Conservation (phyloP, 2,888 invertebrate genomes). For the Eulithis prunata region DNA sequence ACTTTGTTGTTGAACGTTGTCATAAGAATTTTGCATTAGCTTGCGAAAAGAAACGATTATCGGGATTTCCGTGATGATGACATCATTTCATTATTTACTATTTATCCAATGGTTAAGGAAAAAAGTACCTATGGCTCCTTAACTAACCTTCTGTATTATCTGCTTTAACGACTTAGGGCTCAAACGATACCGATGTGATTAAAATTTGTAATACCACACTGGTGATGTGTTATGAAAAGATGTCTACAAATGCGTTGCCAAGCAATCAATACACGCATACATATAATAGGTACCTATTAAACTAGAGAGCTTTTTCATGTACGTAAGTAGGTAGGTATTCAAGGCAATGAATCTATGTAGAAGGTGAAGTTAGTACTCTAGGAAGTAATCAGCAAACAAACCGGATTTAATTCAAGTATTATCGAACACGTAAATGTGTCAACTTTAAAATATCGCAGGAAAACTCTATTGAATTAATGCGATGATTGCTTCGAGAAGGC, state of each 20-base stretch:
- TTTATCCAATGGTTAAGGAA: neutral
- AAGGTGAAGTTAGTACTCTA: constrained; percentile 18
- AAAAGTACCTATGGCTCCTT: neutral
- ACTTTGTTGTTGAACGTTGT: too few species aligned
- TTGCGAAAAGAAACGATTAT: constrained; percentile 28
- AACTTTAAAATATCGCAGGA: constrained; percentile 34
- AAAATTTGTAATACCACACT: too few species aligned
- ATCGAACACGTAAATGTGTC: constrained; percentile 13
- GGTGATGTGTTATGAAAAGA: neutral
- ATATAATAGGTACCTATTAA: neutral
- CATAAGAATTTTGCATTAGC: constrained; percentile 10
- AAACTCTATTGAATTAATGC: constrained; percentile 36
- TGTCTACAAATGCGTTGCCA: neutral
- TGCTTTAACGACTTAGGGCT: too few species aligned
- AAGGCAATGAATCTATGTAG: constrained; percentile 8
- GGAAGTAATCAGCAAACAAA: constrained; percentile 24
- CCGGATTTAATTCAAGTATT: constrained; percentile 34
- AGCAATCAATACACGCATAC: neutral
- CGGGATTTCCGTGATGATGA: constrained; percentile 30
- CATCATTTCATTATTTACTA: constrained; percentile 29
- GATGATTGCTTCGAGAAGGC: constrained; percentile 31
- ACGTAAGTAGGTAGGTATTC: neutral
- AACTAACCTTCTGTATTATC: too few species aligned
- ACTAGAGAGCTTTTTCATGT: neutral
- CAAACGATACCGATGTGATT: too few species aligned